A percentile compares a stretch with the other conserved stretches of the same genome.
phyloP scores from a whole-genome alignment of 2,888 invertebrate genomes.

The Zhuqinia jingwanae region DNA sequence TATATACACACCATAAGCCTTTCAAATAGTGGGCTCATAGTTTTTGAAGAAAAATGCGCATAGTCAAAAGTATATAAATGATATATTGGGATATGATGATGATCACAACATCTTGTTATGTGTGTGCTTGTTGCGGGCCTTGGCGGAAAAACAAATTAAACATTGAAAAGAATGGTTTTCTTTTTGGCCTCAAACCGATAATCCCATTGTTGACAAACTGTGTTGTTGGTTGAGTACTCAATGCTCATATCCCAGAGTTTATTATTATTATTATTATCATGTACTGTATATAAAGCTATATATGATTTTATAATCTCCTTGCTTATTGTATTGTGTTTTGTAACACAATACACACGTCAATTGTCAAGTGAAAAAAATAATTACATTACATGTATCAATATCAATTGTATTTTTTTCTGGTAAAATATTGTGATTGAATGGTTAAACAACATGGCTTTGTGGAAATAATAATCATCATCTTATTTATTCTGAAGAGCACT shows the following conservation, averaged over 20 bases:
- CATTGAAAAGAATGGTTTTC: conserved; percentile 20
- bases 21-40: too few species aligned
- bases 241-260: too few species aligned
- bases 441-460: not conserved
- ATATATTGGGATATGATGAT: not conserved
- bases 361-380: not conserved
- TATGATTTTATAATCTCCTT: conserved; percentile 4
- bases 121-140: not conserved
- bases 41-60: too few species aligned
- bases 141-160: not conserved
- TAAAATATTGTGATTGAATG: not conserved
- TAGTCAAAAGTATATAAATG: too few species aligned
- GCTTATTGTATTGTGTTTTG: not conserved
- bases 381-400: not conserved
- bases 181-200: conserved; percentile 37
- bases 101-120: not conserved
- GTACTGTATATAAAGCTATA: not conserved
- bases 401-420: not conserved
- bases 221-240: too few species aligned
- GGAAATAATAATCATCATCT: not conserved
- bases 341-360: not conserved
- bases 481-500: conserved; percentile 26
- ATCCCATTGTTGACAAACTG: conserved; percentile 37
- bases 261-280: not conserved
- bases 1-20: conserved; percentile 38